Conservation (phyloP, 2,113 vertebrate species). For the Anser brachyrhynchus region DNA sequence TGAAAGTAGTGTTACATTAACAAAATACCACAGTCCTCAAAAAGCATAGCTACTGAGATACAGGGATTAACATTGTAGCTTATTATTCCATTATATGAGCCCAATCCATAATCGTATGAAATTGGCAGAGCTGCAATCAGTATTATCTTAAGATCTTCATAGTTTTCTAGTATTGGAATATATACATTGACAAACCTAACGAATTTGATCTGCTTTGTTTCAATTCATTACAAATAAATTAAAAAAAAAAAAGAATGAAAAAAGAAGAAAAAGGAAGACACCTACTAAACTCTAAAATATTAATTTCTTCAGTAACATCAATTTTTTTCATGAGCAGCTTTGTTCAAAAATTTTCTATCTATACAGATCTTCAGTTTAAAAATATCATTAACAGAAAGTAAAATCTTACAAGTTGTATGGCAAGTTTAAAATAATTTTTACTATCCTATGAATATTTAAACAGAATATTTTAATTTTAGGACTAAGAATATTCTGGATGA, state of each 20-base stretch:
- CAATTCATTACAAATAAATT: neutral
- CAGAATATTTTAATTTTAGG: neutral
- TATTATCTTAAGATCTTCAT: neutral
- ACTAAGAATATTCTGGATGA: neutral
- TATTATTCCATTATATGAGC: neutral
- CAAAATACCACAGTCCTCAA: neutral
- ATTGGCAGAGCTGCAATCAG: neutral
- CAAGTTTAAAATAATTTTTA: neutral
- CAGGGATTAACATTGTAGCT: neutral
- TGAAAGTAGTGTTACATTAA: neutral
- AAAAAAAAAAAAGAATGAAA: neutral
- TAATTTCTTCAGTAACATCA: neutral
- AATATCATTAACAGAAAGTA: neutral
- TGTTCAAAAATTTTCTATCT: neutral
- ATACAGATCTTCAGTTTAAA: neutral
- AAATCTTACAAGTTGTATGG: neutral
- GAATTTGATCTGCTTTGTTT: neutral
- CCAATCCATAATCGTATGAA: neutral
- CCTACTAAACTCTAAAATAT: neutral
- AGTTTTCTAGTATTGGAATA: neutral
- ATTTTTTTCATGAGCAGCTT: neutral
- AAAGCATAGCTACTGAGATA: neutral
- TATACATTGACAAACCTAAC: neutral
- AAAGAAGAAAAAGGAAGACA: neutral
- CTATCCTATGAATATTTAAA: neutral